A percentile compares a stretch with the other conserved stretches of the same genome.
These are phyloP conservation scores for Bombus terrestris DNA, from an alignment of 1,140 invertebrate genomes.

Conservation along the genomic window DNA sequence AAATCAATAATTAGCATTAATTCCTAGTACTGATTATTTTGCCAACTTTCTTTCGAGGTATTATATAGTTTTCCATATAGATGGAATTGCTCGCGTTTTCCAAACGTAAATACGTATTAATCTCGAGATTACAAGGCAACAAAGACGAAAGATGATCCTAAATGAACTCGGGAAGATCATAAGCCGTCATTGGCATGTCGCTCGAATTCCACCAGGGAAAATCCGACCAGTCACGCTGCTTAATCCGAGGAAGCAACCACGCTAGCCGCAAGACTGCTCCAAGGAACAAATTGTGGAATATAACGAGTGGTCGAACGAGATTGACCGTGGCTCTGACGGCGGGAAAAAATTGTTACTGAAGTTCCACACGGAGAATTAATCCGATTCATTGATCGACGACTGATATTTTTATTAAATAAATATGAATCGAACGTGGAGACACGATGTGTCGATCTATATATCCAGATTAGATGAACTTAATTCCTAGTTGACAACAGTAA, in stretches of 20 bases:
- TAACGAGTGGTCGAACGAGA: constrained; percentile 30
- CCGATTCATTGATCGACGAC: constrained; percentile 5
- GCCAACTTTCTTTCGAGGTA: not conserved
- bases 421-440: not conserved
- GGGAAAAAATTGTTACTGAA: not conserved
- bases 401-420: not conserved
- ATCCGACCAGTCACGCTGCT: constrained; percentile 72
- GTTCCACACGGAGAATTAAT: not conserved
- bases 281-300: constrained; percentile 43
- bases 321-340: not conserved
- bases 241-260: constrained; percentile 69
- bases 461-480: constrained; percentile 31
- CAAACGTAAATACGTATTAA: constrained; percentile 31
- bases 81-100: not conserved
- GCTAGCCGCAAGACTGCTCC: not conserved
- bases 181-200: constrained; percentile 21
- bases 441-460: not conserved
- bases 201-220: constrained; percentile 62
- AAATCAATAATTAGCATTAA: not conserved
- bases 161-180: constrained; percentile 13
- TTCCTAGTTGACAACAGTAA: constrained; percentile 6
- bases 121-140: constrained; percentile 35
- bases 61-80: not conserved
- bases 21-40: too few species aligned
- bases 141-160: constrained; percentile 13